phyloP scores from a whole-genome alignment of 2,113 vertebrate genomes.

The Okapia johnstoni region DNA sequence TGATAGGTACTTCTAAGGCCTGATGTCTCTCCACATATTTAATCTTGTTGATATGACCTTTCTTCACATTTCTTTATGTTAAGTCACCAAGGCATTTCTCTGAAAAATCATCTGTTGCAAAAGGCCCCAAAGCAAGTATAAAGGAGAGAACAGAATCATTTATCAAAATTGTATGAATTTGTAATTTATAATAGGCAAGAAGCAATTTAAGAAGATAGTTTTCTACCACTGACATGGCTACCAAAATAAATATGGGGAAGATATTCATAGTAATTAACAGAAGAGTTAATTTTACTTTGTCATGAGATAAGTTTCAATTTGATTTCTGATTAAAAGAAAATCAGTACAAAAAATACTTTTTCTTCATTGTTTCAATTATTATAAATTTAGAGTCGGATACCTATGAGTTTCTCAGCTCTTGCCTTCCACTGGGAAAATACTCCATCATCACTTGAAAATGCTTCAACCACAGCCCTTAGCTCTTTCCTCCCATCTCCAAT shows the following conservation, averaged over 20 bases:
- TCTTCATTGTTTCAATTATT: slow-evolving; percentile 61
- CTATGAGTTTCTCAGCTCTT: slow-evolving; percentile 46
- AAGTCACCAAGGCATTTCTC: slow-evolving; percentile 65
- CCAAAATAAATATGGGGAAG: slow-evolving; percentile 79
- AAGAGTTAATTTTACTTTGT: slow-evolving; percentile 81
- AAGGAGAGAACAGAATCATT: slow-evolving; percentile 77
- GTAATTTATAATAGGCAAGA: slow-evolving; percentile 79
- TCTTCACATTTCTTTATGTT: slow-evolving; percentile 71
- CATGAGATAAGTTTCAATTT: slow-evolving; percentile 75
- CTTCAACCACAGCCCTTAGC: not conserved
- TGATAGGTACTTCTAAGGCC: slow-evolving; percentile 40
- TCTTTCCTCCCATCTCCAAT: slow-evolving; percentile 7
- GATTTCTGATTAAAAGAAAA: slow-evolving; percentile 77
- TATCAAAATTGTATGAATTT: slow-evolving; percentile 81
- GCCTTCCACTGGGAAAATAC: slow-evolving; percentile 26
- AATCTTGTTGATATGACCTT: slow-evolving; percentile 65
- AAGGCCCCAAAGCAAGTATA: slow-evolving; percentile 72
- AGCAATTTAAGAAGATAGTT: slow-evolving; percentile 78
- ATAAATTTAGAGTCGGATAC: slow-evolving; percentile 27
- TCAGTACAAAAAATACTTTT: slow-evolving; percentile 73
- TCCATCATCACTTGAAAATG: slow-evolving; percentile 3
- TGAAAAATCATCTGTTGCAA: slow-evolving; percentile 68
- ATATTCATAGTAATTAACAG: slow-evolving; percentile 83
- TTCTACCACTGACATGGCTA: slow-evolving; percentile 75
- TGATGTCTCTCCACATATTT: slow-evolving; percentile 54